phyloP scores from a whole-genome alignment of 2,113 vertebrate genomes.

The Mus spicilegus region DNA sequence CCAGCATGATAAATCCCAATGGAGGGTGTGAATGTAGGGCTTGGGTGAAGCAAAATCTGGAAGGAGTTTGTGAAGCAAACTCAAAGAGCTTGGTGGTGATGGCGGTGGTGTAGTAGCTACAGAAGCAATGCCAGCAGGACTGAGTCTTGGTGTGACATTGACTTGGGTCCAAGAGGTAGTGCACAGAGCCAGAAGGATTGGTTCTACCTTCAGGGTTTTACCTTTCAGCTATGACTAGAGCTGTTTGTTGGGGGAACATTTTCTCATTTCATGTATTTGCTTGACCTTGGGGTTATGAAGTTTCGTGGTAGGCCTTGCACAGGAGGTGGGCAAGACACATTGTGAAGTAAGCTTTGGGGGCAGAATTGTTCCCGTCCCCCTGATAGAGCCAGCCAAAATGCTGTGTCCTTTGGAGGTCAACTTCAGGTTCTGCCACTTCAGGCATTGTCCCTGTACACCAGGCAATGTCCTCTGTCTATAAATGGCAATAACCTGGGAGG shows the following conservation, averaged over 20 bases:
- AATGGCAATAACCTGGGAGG: slow-evolving; percentile 72
- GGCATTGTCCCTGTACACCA: slow-evolving; percentile 26
- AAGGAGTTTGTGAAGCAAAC: slow-evolving; percentile 15
- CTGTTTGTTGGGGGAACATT: background rate
- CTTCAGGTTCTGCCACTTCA: slow-evolving; percentile 25
- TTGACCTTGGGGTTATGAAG: background rate
- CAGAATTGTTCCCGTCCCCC: background rate
- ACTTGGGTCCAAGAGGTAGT: background rate
- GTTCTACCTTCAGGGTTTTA: background rate
- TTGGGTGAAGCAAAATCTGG: background rate
- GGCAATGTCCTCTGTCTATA: slow-evolving; percentile 58
- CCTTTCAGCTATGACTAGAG: background rate
- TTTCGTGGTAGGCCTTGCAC: background rate
- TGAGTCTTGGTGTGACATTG: background rate
- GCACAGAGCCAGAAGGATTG: background rate
- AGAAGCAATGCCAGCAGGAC: background rate
- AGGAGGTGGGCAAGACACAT: background rate
- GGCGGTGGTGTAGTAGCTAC: background rate
- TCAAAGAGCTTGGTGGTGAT: background rate
- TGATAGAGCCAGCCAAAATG: background rate
- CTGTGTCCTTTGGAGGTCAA: slow-evolving; percentile 61
- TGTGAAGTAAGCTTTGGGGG: background rate
- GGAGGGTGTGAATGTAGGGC: background rate
- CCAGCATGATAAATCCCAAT: background rate
- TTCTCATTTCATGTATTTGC: background rate